A percentile compares a stretch with the other conserved stretches of the same genome.
Conservation (phyloP, 37 sponge, comb jelly and placozoan species). For the Bolinopsis microptera region DNA sequence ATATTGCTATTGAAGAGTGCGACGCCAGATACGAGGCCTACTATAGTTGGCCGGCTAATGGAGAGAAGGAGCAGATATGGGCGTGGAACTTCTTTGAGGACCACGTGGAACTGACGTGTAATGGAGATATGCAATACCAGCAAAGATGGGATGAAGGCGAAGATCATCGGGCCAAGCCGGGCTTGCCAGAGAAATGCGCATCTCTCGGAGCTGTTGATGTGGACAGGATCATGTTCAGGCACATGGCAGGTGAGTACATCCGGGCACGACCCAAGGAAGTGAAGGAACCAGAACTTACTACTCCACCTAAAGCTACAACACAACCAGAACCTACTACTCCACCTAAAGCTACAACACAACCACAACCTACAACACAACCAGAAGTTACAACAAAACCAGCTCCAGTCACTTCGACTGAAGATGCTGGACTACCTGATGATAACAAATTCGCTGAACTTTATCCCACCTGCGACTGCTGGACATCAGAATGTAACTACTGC, state of each 20-base stretch:
- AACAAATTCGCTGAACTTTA: no score
- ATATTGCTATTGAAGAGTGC: neutral
- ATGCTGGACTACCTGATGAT: no score
- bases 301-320: no score
- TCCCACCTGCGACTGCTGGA: neutral
- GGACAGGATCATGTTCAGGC: neutral
- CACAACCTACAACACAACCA: neutral
- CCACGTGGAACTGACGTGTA: neutral
- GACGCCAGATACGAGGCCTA: neutral
- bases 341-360: no score
- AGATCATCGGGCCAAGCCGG: neutral
- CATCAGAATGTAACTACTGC: neutral
- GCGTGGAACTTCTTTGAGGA: slow-evolving; percentile 3
- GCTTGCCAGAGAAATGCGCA: neutral
- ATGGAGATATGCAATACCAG: neutral
- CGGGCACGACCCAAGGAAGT: neutral
- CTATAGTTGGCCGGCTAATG: neutral
- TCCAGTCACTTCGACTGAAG: no score
- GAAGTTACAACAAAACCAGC: neutral
- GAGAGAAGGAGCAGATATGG: slow-evolving; percentile 9
- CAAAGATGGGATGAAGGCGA: neutral
- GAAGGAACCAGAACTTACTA: neutral
- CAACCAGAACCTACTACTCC: no score
- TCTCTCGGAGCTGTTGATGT: neutral
- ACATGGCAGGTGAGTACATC: neutral